These are phyloP conservation scores for Denticeps clupeoides DNA, from an alignment of 2,797 vertebrate genomes.

Conservation along the genomic window DNA sequence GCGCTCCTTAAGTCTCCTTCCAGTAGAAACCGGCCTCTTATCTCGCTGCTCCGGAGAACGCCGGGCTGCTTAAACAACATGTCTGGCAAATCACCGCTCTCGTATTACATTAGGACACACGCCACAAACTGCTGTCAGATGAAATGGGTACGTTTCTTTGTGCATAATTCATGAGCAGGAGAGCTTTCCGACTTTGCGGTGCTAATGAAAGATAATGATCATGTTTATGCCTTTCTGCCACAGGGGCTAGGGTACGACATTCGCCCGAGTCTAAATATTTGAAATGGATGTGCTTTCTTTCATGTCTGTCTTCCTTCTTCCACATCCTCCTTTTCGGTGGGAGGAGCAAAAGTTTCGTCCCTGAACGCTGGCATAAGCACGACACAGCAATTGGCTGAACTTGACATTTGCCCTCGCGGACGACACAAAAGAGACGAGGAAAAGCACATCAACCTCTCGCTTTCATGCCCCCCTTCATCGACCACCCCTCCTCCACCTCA, in stretches of 20 bases:
- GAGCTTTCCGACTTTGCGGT: constrained; percentile 40
- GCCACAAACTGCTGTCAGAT: constrained; percentile 31
- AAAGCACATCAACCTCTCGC: not conserved
- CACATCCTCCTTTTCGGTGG: not conserved
- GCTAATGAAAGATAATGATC: constrained; percentile 38
- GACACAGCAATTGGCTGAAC: constrained; percentile 11
- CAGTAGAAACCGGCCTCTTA: not conserved
- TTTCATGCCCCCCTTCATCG: not conserved
- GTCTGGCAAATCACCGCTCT: constrained; percentile 13
- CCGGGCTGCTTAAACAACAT: constrained; percentile 16
- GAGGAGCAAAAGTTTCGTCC: constrained; percentile 1
- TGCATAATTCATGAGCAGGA: constrained; percentile 51
- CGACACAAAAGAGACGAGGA: not conserved
- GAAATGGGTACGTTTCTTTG: constrained; percentile 26
- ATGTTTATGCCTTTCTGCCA: constrained; percentile 23
- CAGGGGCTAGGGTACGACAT: not conserved
- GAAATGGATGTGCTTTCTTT: constrained; percentile 6
- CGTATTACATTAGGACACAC: constrained; percentile 21
- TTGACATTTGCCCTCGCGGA: constrained; percentile 3
- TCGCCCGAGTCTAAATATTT: constrained; percentile 4
- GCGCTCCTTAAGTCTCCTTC: not conserved
- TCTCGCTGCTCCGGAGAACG: not conserved
- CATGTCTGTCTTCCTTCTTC: not conserved
- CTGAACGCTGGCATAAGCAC: constrained; percentile 4
- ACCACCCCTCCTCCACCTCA: constrained; percentile 7